A percentile compares a stretch with the other conserved stretches of the same genome.
Evolutionary conservation across 1,140 invertebrate species (phyloP).

Genomic region (Brachionus sp.): DNA sequence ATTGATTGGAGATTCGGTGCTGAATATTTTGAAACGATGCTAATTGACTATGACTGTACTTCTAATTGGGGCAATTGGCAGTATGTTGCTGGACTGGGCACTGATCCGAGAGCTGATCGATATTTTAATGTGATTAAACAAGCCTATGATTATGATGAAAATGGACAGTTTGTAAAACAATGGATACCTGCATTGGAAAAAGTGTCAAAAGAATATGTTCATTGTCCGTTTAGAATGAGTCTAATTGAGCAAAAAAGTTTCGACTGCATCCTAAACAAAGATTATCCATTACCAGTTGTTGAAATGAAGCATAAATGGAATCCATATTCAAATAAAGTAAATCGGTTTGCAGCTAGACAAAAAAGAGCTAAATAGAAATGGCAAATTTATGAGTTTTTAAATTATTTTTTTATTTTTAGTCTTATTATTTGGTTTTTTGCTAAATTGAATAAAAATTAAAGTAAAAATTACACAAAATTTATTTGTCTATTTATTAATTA

Average conservation of each 20-base stretch:
- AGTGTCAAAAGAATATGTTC: neutral
- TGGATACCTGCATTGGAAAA: constrained; percentile 36
- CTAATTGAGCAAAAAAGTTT: constrained; percentile 12
- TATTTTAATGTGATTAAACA: constrained; percentile 62
- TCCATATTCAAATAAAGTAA: constrained; percentile 12
- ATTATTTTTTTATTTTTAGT: neutral
- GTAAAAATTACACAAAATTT: neutral
- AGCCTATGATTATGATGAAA: constrained; percentile 58
- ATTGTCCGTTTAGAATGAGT: constrained; percentile 42
- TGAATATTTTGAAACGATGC: constrained; percentile 59
- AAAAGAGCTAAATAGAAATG: constrained; percentile 1
- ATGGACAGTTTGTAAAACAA: constrained; percentile 48
- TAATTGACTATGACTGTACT: constrained; percentile 61
- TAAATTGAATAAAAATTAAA: neutral
- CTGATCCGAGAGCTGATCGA: constrained; percentile 59
- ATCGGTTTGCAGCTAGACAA: neutral
- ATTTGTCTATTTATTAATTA: no score
- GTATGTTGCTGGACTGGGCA: constrained; percentile 60
- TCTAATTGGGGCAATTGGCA: constrained; percentile 62
- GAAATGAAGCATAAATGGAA: constrained; percentile 36
- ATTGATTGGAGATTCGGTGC: constrained; percentile 61
- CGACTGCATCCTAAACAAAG: constrained; percentile 16
- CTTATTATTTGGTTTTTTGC: neutral
- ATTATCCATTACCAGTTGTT: constrained; percentile 36
- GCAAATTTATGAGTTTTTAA: neutral